These are phyloP conservation scores for Rhincodon typus DNA, from an alignment of 2,797 vertebrate species.

Conservation along the genomic window DNA sequence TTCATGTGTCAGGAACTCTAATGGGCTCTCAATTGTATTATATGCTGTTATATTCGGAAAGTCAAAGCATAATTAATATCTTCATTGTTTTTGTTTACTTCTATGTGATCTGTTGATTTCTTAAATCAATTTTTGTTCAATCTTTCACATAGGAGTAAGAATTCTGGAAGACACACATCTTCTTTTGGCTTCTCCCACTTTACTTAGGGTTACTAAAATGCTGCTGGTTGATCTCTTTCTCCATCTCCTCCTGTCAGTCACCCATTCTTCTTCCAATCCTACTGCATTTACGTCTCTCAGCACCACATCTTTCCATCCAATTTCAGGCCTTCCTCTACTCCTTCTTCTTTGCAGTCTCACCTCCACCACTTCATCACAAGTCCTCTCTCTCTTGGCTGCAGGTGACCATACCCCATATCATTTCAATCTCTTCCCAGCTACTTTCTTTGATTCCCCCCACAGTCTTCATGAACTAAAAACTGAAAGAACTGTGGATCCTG, in stretches of 20 bases:
- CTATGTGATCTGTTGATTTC: background rate
- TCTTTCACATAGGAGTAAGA: background rate
- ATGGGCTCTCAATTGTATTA: background rate
- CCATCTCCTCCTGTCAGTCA: background rate
- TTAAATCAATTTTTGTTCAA: background rate
- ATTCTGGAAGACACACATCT: background rate
- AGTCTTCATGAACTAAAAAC: too few relatives aligned
- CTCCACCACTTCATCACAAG: background rate
- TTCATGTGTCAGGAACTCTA: background rate
- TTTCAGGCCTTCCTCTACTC: background rate
- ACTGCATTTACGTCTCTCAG: background rate
- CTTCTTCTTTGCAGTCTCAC: background rate
- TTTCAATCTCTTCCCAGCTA: background rate
- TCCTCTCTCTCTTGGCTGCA: background rate
- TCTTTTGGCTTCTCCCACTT: background rate
- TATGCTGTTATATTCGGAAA: background rate
- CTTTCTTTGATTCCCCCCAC: background rate
- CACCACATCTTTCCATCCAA: too few relatives aligned
- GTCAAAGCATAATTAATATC: background rate
- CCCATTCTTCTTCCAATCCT: background rate
- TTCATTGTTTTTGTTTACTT: background rate
- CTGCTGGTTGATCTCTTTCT: background rate
- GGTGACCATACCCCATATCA: background rate
- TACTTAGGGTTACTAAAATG: background rate
- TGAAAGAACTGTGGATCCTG: too few relatives aligned